Percentiles rank a stretch among this genome's conserved stretches.
Evolutionary conservation across 2,797 vertebrate species (phyloP).

Genomic region (Brachyalestes nurse): DNA sequence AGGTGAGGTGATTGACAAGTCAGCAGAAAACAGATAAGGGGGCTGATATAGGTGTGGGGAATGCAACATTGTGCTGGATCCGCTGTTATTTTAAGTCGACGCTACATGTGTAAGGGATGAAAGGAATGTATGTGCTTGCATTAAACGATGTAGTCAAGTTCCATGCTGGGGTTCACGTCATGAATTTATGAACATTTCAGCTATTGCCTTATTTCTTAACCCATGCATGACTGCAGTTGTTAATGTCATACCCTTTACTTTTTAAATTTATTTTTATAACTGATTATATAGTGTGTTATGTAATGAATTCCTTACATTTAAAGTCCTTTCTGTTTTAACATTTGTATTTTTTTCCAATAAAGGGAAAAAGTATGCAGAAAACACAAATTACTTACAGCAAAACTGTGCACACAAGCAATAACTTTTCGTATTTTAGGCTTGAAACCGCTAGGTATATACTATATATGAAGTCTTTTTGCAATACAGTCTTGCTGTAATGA

Average conservation of each 20-base stretch:
- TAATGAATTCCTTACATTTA: neutral
- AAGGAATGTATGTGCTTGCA: neutral
- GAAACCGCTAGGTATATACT: too few species aligned
- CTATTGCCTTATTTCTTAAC: neutral
- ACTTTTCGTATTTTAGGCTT: neutral
- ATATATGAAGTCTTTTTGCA: too few species aligned
- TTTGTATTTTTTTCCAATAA: neutral
- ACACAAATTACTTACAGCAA: neutral
- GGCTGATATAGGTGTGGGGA: slow-evolving; percentile 32
- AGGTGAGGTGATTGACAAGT: slow-evolving; percentile 56
- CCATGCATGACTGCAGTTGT: neutral
- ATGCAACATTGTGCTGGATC: slow-evolving; percentile 23
- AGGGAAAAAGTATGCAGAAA: too few species aligned
- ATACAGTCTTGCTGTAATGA: too few species aligned
- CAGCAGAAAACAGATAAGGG: slow-evolving; percentile 54
- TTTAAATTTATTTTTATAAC: neutral
- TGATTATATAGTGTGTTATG: neutral
- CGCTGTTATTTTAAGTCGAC: slow-evolving; percentile 28
- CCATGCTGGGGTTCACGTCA: neutral
- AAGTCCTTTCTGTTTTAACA: neutral
- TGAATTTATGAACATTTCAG: neutral
- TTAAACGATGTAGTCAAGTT: neutral
- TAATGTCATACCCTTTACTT: neutral
- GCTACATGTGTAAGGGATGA: slow-evolving; percentile 20
- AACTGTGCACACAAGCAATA: neutral